Evolutionary conservation across 2,888 invertebrate species (phyloP).

Genomic region (Tanypteryx hageni): DNA sequence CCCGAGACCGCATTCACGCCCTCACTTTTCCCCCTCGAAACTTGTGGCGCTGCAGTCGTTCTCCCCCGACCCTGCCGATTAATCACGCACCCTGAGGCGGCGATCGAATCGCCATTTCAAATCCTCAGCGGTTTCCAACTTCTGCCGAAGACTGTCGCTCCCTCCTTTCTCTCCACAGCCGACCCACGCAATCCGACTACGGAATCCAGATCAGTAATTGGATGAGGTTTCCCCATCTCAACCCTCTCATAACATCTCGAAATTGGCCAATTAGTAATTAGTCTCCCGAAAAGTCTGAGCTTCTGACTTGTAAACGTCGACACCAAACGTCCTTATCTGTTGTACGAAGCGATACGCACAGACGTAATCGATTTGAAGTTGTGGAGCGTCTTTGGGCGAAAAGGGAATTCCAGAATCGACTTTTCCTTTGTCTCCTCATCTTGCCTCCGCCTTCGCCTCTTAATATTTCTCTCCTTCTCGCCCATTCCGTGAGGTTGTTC

Average conservation of each 20-base stretch:
- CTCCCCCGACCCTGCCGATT: background rate
- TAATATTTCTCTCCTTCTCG: too few relatives aligned
- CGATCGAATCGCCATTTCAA: conserved; percentile 14
- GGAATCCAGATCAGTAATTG: background rate
- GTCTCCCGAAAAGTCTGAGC: background rate
- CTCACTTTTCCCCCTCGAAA: background rate
- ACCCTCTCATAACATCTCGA: background rate
- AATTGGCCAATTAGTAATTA: background rate
- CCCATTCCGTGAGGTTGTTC: too few relatives aligned
- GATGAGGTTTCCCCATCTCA: background rate
- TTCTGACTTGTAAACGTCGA: background rate
- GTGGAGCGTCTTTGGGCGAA: too few relatives aligned
- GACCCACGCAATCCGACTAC: background rate
- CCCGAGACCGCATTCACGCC: background rate
- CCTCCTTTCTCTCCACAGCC: background rate
- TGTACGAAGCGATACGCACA: background rate
- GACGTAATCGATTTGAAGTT: background rate
- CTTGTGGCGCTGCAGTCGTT: background rate
- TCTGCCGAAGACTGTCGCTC: too few relatives aligned
- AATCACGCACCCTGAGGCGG: background rate
- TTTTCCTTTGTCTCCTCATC: too few relatives aligned
- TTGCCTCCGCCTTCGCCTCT: too few relatives aligned
- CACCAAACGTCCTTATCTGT: background rate
- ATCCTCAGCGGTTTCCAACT: background rate
- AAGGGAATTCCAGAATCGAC: too few relatives aligned